Evolutionary conservation across 2,888 invertebrate genomes (phyloP).

Genomic region (Lepidochitona cinerea): DNA sequence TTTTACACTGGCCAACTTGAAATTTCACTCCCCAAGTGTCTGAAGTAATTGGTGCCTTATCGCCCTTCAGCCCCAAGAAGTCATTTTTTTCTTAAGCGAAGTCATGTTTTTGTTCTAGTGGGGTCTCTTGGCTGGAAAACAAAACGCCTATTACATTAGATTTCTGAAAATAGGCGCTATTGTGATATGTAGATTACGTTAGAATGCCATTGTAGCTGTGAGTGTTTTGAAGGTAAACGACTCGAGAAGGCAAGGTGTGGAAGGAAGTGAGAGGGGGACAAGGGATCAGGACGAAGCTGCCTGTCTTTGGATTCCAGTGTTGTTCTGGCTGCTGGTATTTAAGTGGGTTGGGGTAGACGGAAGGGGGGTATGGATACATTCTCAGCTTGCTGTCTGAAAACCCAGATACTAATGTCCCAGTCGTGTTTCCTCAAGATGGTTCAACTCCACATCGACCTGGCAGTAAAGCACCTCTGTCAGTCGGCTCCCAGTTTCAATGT

Average conservation of each 20-base stretch:
- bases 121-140: background rate
- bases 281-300: too few relatives aligned
- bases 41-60: background rate
- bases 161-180: background rate
- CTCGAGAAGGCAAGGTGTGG: too few relatives aligned
- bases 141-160: background rate
- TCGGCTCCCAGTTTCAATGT: background rate
- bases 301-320: background rate
- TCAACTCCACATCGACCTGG: background rate
- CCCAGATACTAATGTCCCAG: background rate
- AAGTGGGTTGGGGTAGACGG: background rate
- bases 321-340: background rate
- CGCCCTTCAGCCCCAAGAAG: background rate
- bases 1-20: too few relatives aligned
- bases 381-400: background rate
- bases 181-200: too few relatives aligned
- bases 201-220: too few relatives aligned
- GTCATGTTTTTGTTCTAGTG: background rate
- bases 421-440: background rate
- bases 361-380: background rate
- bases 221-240: too few relatives aligned
- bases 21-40: too few relatives aligned
- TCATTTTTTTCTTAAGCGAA: background rate
- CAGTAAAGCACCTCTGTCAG: background rate
- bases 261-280: too few relatives aligned